Percentiles rank a stretch among this genome's conserved stretches.
These are phyloP conservation scores for Bovichtus diacanthus DNA, from an alignment of 2,797 vertebrate genomes.

Conservation along the genomic window DNA sequence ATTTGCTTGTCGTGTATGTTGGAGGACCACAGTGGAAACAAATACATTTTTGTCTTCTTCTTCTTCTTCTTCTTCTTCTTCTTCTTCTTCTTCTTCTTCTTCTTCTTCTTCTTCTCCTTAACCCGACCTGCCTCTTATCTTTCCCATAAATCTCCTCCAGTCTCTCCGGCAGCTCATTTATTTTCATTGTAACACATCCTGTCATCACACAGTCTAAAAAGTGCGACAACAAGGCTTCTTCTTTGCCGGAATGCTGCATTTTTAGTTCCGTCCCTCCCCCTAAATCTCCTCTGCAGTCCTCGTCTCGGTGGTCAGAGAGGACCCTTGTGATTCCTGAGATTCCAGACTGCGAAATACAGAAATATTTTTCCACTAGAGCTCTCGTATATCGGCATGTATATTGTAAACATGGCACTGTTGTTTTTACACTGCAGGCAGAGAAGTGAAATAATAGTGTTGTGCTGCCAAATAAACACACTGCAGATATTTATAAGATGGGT, in stretches of 20 bases:
- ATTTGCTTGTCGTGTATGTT: conserved; percentile 13
- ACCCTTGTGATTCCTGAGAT: conserved; percentile 73
- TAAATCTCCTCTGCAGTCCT: conserved; percentile 44
- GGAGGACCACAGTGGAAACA: conserved; percentile 27
- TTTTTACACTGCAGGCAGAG: conserved; percentile 50
- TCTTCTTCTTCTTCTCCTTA: neutral
- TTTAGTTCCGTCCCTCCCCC: conserved; percentile 12
- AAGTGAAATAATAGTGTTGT: conserved; percentile 33
- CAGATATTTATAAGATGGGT: conserved; percentile 57
- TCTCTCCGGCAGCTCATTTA: conserved; percentile 28
- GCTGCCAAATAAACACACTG: conserved; percentile 66
- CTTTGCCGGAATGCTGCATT: conserved; percentile 42
- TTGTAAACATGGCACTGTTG: conserved; percentile 62
- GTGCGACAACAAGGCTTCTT: conserved; percentile 44
- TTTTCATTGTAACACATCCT: conserved; percentile 38
- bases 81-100: neutral
- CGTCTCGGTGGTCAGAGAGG: conserved; percentile 59
- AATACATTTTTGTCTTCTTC: conserved; percentile 6
- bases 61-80: neutral
- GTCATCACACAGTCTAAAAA: conserved; percentile 36
- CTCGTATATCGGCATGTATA: conserved; percentile 53
- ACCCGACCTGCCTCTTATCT: conserved; percentile 24
- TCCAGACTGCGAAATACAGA: conserved; percentile 58
- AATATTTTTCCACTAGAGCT: conserved; percentile 66
- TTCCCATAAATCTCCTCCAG: conserved; percentile 26